Evolutionary conservation across 2,888 invertebrate genomes (phyloP), one percentile per base, ranked within the genome.

Genomic region (Asteroscopus sphinx): DNA sequence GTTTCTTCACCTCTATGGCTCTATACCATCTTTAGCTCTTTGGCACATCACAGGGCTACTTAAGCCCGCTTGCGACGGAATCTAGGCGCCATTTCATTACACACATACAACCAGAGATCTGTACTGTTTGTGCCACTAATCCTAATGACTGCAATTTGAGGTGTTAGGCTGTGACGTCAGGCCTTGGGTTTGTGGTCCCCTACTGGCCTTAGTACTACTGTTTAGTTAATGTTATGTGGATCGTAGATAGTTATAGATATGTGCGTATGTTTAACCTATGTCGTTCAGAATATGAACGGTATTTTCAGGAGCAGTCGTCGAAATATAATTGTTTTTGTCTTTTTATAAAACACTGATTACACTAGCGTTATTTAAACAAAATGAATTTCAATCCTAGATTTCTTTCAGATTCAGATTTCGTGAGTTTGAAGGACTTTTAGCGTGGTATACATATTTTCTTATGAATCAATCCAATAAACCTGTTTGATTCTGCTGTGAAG

Each of bases 91-190:
- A 65, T 65, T 71, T 65, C 66, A 68, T 58, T 71, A 65, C 32
- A n/a, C 32, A 39, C 47, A n/a, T 35, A 39, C 47, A 42, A 68
- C 59, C 37, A 35, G 67, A 67, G 67, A 62, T 41, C 49, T 39
- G 15, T 36, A 30, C 41, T 59, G 61, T 49, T 61, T 63, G 56
- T 45, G 36, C 32, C 13, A 16, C 28, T 75, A 55, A 68, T 62
- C 63, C 76, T 69, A 69, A 76, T 76, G 67, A 65, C 62, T 58
- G 48, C 54, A 58, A 76, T 61, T 60, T 47, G 67, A 63, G 60
- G 55, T 36, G 63, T 53, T 51, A 66, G 40, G 42, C 41, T 40
- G 42, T 54, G 71, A 47, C 40, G 63, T 55, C 21, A 36, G 49
- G 40, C 26, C 42, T 40, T 21, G 49, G 13, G 56, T 58, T 57